Evolutionary conservation across 2,113 vertebrate species (phyloP).

Genomic region (Amazona vittata): DNA sequence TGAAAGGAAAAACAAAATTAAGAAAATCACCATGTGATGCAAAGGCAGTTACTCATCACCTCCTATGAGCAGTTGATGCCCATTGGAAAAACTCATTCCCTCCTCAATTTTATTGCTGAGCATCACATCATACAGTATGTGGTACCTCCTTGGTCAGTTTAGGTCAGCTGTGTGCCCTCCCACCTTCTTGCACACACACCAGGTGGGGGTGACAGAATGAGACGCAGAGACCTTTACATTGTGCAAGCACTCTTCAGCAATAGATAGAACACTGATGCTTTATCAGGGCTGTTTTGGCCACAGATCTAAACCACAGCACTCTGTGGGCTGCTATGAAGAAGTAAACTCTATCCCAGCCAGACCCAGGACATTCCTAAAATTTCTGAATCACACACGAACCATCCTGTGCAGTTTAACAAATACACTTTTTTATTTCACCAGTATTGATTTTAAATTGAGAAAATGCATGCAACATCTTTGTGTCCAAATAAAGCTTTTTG

Average conservation of each 20-base stretch:
- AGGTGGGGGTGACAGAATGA: background rate
- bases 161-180: background rate
- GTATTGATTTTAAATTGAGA: background rate
- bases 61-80: background rate
- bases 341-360: background rate
- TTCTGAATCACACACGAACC: background rate
- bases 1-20: rapidly evolving
- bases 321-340: background rate
- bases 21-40: background rate
- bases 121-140: background rate
- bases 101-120: background rate
- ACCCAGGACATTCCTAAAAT: background rate
- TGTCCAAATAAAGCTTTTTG: background rate
- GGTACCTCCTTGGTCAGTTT: background rate
- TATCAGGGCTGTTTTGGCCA: background rate
- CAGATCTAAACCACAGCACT: background rate
- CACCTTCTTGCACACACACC: background rate
- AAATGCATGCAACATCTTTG: background rate
- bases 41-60: background rate
- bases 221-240: background rate
- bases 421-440: background rate
- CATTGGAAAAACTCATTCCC: background rate
- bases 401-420: background rate
- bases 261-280: background rate
- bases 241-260: background rate